phyloP scores from a whole-genome alignment of 92 coral and sea anemone genomes.

The Metridium senile region DNA sequence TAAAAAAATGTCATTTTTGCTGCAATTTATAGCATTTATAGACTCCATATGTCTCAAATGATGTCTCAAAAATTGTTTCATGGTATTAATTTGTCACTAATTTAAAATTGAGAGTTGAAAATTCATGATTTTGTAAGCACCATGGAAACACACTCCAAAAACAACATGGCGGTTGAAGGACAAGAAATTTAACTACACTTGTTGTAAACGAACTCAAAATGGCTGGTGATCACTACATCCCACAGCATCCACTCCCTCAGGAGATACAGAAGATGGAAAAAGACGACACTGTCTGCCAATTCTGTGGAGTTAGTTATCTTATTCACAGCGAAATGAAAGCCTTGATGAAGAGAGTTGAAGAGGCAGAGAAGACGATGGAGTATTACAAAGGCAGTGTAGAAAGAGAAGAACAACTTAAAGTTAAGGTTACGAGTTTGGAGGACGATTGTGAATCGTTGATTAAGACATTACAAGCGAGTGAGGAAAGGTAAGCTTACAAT shows the following conservation, averaged over 20 bases:
- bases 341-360: conserved; percentile 78
- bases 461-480: conserved; percentile 73
- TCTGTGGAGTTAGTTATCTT: conserved; percentile 97
- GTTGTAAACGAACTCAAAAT: conserved; percentile 15
- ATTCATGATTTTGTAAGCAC: background rate
- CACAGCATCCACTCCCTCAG: conserved; percentile 91
- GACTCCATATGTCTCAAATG: background rate
- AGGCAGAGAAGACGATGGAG: conserved; percentile 91
- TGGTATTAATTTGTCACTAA: too few relatives aligned
- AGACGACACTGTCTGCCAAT: conserved; percentile 96
- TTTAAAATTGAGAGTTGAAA: too few relatives aligned
- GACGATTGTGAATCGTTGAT: conserved; percentile 66
- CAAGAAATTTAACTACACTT: background rate
- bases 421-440: conserved; percentile 71
- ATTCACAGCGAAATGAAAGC: conserved; percentile 99
- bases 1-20: background rate
- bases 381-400: conserved; percentile 91
- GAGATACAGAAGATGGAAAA: conserved; percentile 84
- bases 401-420: conserved; percentile 83
- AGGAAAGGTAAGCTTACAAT: conserved; percentile 57
- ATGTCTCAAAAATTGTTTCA: too few relatives aligned
- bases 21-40: background rate
- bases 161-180: background rate
- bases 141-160: background rate
- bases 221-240: conserved; percentile 64